A percentile compares a stretch with the other conserved stretches of the same genome.
These are phyloP conservation scores for Lasiurus cinereus DNA, from an alignment of 2,113 vertebrate species.

Conservation along the genomic window DNA sequence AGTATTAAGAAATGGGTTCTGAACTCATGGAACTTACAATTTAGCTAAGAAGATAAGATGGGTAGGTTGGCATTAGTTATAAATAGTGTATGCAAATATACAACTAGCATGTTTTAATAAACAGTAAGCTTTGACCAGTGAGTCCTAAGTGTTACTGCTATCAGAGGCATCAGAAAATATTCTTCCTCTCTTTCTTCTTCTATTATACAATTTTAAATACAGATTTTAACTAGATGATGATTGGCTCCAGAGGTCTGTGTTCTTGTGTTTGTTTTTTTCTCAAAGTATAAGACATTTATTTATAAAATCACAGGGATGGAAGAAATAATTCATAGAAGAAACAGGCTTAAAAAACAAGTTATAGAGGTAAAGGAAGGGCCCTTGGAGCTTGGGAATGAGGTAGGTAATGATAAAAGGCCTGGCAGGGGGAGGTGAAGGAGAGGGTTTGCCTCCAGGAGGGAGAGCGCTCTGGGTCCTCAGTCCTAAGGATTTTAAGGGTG, in stretches of 20 bases:
- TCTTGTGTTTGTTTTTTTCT: neutral
- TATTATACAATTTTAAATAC: neutral
- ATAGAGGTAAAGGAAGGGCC: no score
- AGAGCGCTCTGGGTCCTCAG: no score
- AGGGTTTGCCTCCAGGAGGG: no score
- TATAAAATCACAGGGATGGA: no score
- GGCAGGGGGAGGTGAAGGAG: no score
- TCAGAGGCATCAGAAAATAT: neutral
- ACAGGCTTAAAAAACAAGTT: no score
- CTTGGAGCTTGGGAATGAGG: no score
- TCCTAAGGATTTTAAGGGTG: no score
- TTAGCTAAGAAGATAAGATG: neutral
- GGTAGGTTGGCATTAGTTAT: neutral
- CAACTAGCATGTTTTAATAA: neutral
- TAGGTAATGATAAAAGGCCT: no score
- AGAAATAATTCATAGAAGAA: no score
- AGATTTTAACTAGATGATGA: neutral
- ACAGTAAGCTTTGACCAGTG: neutral
- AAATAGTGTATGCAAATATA: neutral
- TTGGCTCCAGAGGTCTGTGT: neutral
- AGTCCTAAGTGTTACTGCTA: neutral
- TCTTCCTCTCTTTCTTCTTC: neutral
- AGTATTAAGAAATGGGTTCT: constrained; percentile 9
- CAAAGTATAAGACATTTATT: no score
- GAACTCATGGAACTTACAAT: neutral